Conservation (phyloP, 92 coral and sea anemone genomes). For the Epizoanthus scotinus region DNA sequence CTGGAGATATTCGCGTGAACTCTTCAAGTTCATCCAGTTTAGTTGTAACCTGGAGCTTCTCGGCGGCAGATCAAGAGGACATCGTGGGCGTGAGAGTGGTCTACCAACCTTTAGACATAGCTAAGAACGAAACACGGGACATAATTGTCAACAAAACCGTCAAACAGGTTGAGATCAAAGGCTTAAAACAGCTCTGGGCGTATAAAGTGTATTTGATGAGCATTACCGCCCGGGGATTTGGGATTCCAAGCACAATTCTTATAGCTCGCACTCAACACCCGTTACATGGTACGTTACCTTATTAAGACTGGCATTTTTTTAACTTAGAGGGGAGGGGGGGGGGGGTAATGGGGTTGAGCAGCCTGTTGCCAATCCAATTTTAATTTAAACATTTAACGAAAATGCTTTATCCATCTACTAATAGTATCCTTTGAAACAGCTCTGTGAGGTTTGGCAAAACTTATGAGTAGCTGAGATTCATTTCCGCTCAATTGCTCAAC, state of each 20-base stretch:
- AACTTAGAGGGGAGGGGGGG: too few species aligned
- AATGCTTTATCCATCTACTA: too few species aligned
- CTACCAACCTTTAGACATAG: background rate
- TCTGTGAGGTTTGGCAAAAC: too few species aligned
- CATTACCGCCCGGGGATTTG: slow-evolving; percentile 1
- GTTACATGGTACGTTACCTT: background rate
- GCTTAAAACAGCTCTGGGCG: background rate
- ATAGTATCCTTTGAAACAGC: too few species aligned
- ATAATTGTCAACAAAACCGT: background rate
- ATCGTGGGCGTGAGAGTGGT: slow-evolving; percentile 1
- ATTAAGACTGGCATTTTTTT: too few species aligned
- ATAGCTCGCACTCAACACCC: background rate
- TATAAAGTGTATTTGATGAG: background rate
- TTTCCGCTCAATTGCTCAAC: too few species aligned
- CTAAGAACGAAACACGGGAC: background rate
- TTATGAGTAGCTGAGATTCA: too few species aligned
- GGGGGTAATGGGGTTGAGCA: too few species aligned
- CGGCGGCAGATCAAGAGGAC: background rate
- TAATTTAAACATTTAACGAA: too few species aligned
- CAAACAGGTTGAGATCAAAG: background rate
- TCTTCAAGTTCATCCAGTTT: slow-evolving; percentile 1
- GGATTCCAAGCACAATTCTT: background rate
- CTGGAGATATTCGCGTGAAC: background rate
- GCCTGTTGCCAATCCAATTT: too few species aligned
- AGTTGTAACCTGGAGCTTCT: background rate